These are phyloP conservation scores for Neogale vison DNA, from an alignment of 2,113 vertebrate species.

Conservation along the genomic window DNA sequence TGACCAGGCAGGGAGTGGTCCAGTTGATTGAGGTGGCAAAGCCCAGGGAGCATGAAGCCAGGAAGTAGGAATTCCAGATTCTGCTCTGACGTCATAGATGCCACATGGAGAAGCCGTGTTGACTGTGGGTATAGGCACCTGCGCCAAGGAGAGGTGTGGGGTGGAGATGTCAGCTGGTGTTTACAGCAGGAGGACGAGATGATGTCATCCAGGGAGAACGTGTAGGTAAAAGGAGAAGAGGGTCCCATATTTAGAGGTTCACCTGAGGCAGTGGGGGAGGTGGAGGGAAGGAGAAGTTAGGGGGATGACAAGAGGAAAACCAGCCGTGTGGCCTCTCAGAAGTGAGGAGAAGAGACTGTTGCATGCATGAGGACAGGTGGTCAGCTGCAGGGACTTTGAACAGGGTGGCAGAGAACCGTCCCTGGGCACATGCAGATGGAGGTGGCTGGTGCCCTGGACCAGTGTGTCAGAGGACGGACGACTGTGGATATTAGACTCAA, in stretches of 20 bases:
- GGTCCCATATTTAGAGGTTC: not conserved
- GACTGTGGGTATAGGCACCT: not conserved
- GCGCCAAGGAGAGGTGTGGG: not conserved
- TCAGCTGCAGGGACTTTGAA: not conserved
- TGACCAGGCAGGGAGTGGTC: not conserved
- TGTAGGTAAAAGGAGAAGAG: not conserved
- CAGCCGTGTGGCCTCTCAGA: not conserved
- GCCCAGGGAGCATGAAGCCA: not conserved
- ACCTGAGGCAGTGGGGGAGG: not conserved
- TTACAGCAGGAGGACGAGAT: not conserved
- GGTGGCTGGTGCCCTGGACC: not conserved
- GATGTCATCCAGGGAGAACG: not conserved
- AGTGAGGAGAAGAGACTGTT: not conserved
- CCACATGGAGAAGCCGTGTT: not conserved
- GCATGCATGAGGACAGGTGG: not conserved
- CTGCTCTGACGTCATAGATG: not conserved
- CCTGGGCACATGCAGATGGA: not conserved
- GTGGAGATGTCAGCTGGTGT: not conserved
- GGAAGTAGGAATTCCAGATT: not conserved
- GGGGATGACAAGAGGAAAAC: not conserved
- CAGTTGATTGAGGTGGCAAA: not conserved
- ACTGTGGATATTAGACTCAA: not conserved
- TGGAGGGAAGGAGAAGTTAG: not conserved
- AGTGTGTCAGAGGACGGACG: not conserved
- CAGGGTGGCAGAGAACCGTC: not conserved